These are phyloP conservation scores for Mormyrops attenuatus DNA, from an alignment of 2,797 vertebrate species.

Conservation along the genomic window DNA sequence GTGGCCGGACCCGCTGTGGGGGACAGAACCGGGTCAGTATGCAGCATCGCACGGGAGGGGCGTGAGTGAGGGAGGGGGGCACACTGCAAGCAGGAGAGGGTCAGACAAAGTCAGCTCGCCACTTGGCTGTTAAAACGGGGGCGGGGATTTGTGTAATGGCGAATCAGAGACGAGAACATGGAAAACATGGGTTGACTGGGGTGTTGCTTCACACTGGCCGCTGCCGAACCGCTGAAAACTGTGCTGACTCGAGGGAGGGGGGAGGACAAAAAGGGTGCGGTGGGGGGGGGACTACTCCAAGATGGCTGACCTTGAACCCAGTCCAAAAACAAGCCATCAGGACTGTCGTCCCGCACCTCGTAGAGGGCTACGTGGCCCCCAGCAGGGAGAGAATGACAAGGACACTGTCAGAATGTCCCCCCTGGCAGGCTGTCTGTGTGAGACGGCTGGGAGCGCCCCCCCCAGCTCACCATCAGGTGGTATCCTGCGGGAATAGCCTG, in stretches of 20 bases:
- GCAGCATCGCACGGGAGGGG: background rate
- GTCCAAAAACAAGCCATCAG: constrained; percentile 70
- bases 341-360: constrained; percentile 67
- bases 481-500: constrained; percentile 85
- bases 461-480: constrained; percentile 73
- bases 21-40: constrained; percentile 28
- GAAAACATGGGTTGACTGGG: background rate
- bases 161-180: background rate
- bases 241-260: background rate
- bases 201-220: background rate
- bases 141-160: background rate
- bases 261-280: background rate
- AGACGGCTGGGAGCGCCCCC: background rate
- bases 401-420: constrained; percentile 41
- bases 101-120: background rate
- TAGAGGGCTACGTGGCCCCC: constrained; percentile 60
- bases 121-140: background rate
- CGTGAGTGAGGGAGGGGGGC: background rate
- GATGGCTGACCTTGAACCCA: constrained; percentile 72
- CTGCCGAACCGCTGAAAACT: background rate
- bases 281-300: constrained; percentile 30
- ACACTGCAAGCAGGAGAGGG: background rate
- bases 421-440: background rate
- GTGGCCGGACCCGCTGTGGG: constrained; percentile 80
- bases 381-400: constrained; percentile 53